Evolutionary conservation across 2,888 invertebrate genomes (phyloP).

Genomic region (Mythimna lalbum): DNA sequence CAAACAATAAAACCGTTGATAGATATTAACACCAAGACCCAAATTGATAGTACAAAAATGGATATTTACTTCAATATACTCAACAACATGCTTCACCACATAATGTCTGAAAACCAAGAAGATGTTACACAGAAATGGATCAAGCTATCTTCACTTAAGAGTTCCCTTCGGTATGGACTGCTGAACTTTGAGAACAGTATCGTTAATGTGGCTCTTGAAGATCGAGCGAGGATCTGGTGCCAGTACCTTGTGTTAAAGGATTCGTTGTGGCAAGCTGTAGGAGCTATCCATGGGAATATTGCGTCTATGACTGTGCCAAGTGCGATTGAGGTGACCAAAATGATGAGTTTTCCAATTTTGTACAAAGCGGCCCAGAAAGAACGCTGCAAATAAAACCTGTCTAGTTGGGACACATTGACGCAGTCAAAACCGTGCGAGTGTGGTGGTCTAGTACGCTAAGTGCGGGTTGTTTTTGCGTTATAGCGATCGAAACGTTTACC

Average conservation of each 20-base stretch:
- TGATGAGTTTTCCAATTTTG: background rate
- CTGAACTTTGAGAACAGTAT: conserved; percentile 74
- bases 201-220: conserved; percentile 62
- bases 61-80: conserved; percentile 64
- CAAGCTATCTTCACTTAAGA: conserved; percentile 77
- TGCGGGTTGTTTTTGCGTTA: too few species aligned
- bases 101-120: conserved; percentile 66
- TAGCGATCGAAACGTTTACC: too few species aligned
- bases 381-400: too few species aligned
- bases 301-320: conserved; percentile 50
- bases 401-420: too few species aligned
- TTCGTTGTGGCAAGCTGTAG: conserved; percentile 80
- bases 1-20: background rate
- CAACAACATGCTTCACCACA: conserved; percentile 67
- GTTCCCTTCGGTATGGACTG: conserved; percentile 74
- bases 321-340: conserved; percentile 38
- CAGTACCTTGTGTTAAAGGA: conserved; percentile 78
- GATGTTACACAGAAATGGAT: conserved; percentile 79
- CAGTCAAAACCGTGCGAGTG: too few species aligned
- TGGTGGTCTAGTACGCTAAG: too few species aligned
- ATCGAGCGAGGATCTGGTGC: conserved; percentile 68
- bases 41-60: conserved; percentile 65
- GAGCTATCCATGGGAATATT: conserved; percentile 80
- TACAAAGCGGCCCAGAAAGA: too few species aligned
- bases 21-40: conserved; percentile 1